Evolutionary conservation across 2,113 vertebrate genomes (phyloP).

Genomic region (Stercorarius parasiticus): DNA sequence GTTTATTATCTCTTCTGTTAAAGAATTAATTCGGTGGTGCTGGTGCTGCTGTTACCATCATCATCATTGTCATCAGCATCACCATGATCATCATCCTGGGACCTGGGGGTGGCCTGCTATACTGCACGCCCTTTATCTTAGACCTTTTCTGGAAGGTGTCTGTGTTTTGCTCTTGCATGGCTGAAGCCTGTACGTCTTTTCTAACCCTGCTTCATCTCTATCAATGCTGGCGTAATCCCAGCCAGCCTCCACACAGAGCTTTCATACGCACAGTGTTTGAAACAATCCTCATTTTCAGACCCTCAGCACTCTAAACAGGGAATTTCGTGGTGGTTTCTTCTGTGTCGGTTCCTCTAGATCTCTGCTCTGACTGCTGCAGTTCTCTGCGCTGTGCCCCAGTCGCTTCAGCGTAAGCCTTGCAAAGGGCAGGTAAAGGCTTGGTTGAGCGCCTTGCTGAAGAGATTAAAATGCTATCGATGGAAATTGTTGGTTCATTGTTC

Average conservation of each 20-base stretch:
- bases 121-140: neutral
- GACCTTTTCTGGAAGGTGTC: neutral
- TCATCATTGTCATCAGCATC: neutral
- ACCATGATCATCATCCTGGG: neutral
- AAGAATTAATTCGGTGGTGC: neutral
- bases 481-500: neutral
- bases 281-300: neutral
- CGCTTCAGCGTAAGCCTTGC: fast-evolving
- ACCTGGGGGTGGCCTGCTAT: neutral
- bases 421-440: neutral
- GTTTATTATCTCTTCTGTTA: neutral
- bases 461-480: neutral
- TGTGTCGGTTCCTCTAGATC: neutral
- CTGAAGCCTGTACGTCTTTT: neutral
- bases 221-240: neutral
- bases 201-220: neutral
- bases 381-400: neutral
- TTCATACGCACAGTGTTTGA: neutral
- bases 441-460: neutral
- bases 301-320: neutral
- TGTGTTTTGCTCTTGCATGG: neutral
- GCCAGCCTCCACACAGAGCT: neutral
- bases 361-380: fast-evolving
- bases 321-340: neutral
- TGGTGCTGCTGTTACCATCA: neutral